Base-by-base conservation (phyloP, 2,888 invertebrate species). In the Herminia tarsipennalis region DNA sequence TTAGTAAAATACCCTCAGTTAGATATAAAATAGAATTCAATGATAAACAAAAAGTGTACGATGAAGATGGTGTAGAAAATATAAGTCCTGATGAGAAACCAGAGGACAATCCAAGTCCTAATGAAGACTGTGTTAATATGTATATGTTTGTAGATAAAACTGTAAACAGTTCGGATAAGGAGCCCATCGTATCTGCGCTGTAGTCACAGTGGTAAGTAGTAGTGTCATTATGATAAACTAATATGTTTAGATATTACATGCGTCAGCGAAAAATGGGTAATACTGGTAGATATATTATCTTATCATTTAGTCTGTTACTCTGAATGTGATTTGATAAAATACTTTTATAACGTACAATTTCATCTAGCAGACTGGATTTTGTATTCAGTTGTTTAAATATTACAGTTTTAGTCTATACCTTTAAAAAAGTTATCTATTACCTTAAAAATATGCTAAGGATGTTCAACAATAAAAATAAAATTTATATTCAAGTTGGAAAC, bases 71-170 rank as follows among this genome's bases (percentile, higher is more conserved):
- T 12, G 66, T 60, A 29, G 83, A 86, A 27, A 89, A 86, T 56
- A 82, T 89, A 52, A 90, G 90, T 65, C 90, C 90, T 6, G 88
- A 89, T 72, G 90, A 90, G 65, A 90, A 88, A 40, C 88, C 88
- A 1, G 88, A 83, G 58, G 81, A 75, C 34, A 83, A 83, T 35
- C 80, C 82, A 34, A 90, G 88, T 78, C 89, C 86, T 35, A 83
- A 78, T 21, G 88, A 88, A 83, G 88, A 88, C 83, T 85, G 86
- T 53, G 79, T 90, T 63, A 88, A 88, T 71, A 88, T 91, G 90
- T 89, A 88, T 60, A 88, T 89, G 89, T 86, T 89, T 75, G 86
- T 81, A 66, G 90, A 91, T 78, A 89, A 90, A 68, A 75, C 88
- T 66, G 74, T 84, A 45, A 74, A 72, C 50, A 74, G 80, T 20